Conservation (phyloP, 2,888 invertebrate genomes). For the Volucella inanis region DNA sequence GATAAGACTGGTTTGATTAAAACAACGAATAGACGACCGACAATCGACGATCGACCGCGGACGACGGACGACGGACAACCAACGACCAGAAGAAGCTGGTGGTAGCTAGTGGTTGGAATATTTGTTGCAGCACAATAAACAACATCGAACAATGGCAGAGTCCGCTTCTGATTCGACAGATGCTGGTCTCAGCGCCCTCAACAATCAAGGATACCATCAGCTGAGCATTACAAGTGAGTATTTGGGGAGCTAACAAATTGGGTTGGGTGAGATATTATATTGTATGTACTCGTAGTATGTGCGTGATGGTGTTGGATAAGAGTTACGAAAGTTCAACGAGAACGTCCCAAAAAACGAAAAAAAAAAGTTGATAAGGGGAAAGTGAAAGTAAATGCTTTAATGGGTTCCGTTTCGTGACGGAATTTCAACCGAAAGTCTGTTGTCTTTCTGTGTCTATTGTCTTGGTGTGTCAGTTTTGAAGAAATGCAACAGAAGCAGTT, state of each 20-base stretch:
- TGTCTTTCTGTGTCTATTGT: background rate
- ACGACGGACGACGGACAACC: no score
- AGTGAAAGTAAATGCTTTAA: slow-evolving; percentile 51
- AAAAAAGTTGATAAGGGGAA: slow-evolving; percentile 18
- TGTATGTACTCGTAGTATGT: slow-evolving; percentile 9
- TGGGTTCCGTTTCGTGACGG: slow-evolving; percentile 3
- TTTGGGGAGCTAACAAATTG: background rate
- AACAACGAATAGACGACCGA: no score
- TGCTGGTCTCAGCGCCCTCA: slow-evolving; percentile 72
- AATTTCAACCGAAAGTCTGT: slow-evolving; percentile 21
- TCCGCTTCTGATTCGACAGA: slow-evolving; percentile 57
- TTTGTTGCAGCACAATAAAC: slow-evolving; percentile 6
- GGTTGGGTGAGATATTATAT: background rate
- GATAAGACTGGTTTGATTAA: no score
- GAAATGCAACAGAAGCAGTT: no score
- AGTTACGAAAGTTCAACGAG: background rate
- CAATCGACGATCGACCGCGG: no score
- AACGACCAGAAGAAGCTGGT: no score
- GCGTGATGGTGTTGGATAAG: slow-evolving; percentile 34
- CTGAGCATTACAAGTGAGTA: slow-evolving; percentile 87
- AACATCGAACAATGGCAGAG: slow-evolving; percentile 75
- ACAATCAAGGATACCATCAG: slow-evolving; percentile 86
- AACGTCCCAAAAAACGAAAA: background rate
- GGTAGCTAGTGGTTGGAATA: background rate
- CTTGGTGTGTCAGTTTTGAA: background rate